phyloP scores from a whole-genome alignment of 2,888 invertebrate genomes.

The Daptonema setosum region DNA sequence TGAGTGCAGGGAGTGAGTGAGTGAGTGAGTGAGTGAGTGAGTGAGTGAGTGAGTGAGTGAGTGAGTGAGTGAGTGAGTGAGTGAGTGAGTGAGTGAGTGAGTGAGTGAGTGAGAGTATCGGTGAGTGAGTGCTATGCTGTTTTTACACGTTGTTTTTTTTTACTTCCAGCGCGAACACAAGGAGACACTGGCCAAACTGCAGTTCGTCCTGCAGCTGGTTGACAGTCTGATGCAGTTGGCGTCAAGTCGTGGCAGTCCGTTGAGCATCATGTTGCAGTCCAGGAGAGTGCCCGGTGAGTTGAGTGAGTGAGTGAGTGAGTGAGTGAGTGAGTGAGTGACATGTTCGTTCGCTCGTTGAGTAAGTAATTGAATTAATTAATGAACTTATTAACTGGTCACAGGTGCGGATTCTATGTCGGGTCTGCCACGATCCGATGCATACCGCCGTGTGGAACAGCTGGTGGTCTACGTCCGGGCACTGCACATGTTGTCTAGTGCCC shows the following conservation, averaged over 20 bases:
- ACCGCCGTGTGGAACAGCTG: constrained; percentile 50
- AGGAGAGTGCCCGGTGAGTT: constrained; percentile 2
- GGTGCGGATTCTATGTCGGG: too few relatives aligned
- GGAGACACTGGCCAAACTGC: constrained; percentile 81
- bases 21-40: too few relatives aligned
- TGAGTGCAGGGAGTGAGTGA: too few relatives aligned
- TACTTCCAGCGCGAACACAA: constrained; percentile 61
- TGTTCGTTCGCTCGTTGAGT: not conserved
- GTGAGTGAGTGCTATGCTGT: too few relatives aligned
- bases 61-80: too few relatives aligned
- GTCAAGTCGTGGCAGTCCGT: constrained; percentile 30
- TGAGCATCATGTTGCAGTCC: constrained; percentile 23
- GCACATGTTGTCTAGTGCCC: constrained; percentile 78
- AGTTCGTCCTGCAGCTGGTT: constrained; percentile 81
- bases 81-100: too few relatives aligned
- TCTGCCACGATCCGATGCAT: not conserved
- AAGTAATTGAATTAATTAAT: not conserved
- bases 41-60: too few relatives aligned
- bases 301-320: not conserved
- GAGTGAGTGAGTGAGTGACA: not conserved
- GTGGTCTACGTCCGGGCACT: constrained; percentile 69
- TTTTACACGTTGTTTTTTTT: not conserved
- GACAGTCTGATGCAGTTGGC: constrained; percentile 67
- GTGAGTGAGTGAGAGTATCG: too few relatives aligned
- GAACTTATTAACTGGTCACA: not conserved